phyloP scores from a whole-genome alignment of 2,888 invertebrate genomes.

The Spilosoma lubricipeda region DNA sequence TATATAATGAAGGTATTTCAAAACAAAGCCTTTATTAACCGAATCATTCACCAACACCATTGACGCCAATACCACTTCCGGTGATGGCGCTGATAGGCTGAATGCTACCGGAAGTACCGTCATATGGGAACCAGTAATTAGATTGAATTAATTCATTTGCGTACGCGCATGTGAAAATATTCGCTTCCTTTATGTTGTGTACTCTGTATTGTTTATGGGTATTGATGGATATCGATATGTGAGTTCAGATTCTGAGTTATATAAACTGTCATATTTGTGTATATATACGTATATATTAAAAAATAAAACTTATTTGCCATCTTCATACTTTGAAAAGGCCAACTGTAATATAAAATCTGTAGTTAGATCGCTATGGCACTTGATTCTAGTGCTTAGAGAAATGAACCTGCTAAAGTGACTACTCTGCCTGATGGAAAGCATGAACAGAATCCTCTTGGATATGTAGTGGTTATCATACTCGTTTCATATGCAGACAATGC shows the following conservation, averaged over 20 bases:
- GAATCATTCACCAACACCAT: slow-evolving; percentile 30
- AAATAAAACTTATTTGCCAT: no score
- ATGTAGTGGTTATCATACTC: no score
- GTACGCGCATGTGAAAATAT: slow-evolving; percentile 48
- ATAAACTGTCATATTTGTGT: not conserved
- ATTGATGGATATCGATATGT: slow-evolving; percentile 37
- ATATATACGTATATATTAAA: not conserved
- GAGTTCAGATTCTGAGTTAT: not conserved
- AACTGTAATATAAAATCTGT: not conserved
- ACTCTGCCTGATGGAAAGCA: no score
- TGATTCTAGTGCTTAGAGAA: no score
- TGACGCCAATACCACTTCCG: slow-evolving; percentile 55
- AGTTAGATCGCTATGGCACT: not conserved
- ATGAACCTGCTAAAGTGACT: no score
- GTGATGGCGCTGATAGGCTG: slow-evolving; percentile 65
- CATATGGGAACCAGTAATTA: slow-evolving; percentile 85
- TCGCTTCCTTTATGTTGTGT: slow-evolving; percentile 38
- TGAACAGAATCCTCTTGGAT: no score
- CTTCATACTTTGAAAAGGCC: not conserved
- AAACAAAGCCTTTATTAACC: slow-evolving; percentile 49
- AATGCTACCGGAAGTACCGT: slow-evolving; percentile 69
- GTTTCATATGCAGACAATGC: no score
- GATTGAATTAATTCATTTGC: slow-evolving; percentile 68
- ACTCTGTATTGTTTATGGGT: slow-evolving; percentile 31
- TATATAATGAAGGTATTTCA: slow-evolving; percentile 24